Conservation (phyloP, 2,113 vertebrate species). For the Oxyura jamaicensis region DNA sequence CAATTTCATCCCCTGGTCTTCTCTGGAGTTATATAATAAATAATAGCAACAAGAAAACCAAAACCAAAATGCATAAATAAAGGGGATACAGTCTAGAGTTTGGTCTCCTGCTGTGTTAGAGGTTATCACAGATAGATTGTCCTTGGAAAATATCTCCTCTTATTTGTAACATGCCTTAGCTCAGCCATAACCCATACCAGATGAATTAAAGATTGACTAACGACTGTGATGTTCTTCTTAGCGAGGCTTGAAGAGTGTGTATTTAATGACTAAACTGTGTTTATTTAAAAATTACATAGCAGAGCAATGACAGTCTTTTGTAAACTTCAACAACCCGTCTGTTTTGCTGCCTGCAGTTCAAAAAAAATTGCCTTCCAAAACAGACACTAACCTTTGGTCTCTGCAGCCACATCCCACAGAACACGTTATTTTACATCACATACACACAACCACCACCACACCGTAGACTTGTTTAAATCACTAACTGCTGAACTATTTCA, state of each 20-base stretch:
- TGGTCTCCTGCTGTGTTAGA: not conserved
- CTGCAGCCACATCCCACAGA: slow-evolving; percentile 18
- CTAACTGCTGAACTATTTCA: not conserved
- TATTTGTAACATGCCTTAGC: slow-evolving; percentile 21
- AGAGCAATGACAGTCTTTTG: slow-evolving; percentile 20
- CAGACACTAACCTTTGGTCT: slow-evolving; percentile 29
- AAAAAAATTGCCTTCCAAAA: slow-evolving; percentile 24
- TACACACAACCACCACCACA: not conserved
- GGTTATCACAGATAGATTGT: slow-evolving; percentile 38
- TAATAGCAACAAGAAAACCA: not conserved
- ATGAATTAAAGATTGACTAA: slow-evolving; percentile 47
- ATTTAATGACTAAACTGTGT: slow-evolving; percentile 58
- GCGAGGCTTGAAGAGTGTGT: slow-evolving; percentile 4
- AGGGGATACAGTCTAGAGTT: not conserved
- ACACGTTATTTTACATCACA: not conserved
- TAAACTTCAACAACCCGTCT: not conserved
- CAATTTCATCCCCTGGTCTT: not conserved
- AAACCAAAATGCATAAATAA: not conserved
- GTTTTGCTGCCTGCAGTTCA: slow-evolving; percentile 8
- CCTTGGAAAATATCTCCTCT: slow-evolving; percentile 26
- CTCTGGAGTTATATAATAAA: not conserved
- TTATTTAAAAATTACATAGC: slow-evolving; percentile 60
- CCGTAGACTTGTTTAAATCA: not conserved
- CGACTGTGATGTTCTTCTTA: slow-evolving; percentile 29
- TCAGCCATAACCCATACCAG: slow-evolving; percentile 22